A percentile compares a stretch with the other conserved stretches of the same genome.
phyloP scores from a whole-genome alignment of 2,888 invertebrate species.

The Orgyia antiqua region DNA sequence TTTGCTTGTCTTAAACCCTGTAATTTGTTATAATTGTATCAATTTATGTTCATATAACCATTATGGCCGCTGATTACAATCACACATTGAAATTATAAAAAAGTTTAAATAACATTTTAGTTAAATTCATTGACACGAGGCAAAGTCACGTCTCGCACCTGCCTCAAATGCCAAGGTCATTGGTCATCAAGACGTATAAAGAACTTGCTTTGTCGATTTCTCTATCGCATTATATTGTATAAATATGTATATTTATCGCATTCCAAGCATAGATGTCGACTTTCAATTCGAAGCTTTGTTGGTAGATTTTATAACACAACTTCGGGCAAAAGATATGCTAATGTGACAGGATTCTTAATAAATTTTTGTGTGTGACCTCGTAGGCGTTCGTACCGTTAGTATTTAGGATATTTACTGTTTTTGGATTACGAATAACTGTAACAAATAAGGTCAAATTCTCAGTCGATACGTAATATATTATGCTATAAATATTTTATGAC shows the following conservation, averaged over 20 bases:
- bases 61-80: too few species aligned
- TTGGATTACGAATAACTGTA: too few species aligned
- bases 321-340: constrained; percentile 29
- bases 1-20: too few species aligned
- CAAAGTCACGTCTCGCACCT: constrained; percentile 20
- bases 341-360: constrained; percentile 23
- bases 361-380: constrained; percentile 16
- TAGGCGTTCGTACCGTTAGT: constrained; percentile 17
- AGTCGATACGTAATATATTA: too few species aligned
- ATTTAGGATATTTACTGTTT: constrained; percentile 8
- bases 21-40: too few species aligned
- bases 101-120: constrained; percentile 16
- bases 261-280: constrained; percentile 36
- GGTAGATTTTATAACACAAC: constrained; percentile 23
- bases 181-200: constrained; percentile 34
- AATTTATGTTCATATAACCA: too few species aligned
- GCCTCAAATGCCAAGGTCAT: constrained; percentile 61
- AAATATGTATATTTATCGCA: constrained; percentile 49
- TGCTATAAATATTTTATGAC: too few species aligned
- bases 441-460: too few species aligned
- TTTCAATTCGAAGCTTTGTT: constrained; percentile 28
- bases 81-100: constrained; percentile 1
- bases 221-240: constrained; percentile 49
- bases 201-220: constrained; percentile 55
- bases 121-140: constrained; percentile 24